Conservation (phyloP, 1,140 invertebrate species). For the Drosophila parabipectinata region DNA sequence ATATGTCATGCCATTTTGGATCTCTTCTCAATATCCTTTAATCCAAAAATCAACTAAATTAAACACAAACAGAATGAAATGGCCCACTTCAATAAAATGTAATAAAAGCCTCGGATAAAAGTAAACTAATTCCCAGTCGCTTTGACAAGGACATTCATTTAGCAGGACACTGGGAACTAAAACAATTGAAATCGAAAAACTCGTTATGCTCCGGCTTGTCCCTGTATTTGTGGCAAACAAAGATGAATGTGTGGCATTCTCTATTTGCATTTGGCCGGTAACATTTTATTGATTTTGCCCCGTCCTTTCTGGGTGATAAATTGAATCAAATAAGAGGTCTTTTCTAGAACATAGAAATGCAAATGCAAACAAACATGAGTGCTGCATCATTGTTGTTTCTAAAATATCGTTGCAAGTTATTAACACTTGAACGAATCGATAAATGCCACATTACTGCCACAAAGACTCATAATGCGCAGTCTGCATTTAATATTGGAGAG, state of each 20-base stretch:
- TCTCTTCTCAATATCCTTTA: background rate
- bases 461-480: constrained; percentile 47
- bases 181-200: constrained; percentile 49
- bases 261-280: constrained; percentile 63
- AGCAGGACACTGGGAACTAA: background rate
- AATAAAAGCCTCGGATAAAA: constrained; percentile 5
- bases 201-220: constrained; percentile 45
- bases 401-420: constrained; percentile 47
- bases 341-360: background rate
- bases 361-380: constrained; percentile 40
- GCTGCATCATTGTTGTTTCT: constrained; percentile 1
- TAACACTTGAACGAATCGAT: constrained; percentile 47
- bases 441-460: constrained; percentile 30
- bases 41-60: background rate
- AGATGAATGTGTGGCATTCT: constrained; percentile 48
- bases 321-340: constrained; percentile 24
- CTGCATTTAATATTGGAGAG: constrained; percentile 32
- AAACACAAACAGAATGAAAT: background rate
- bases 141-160: constrained; percentile 40
- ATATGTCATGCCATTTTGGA: background rate
- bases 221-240: constrained; percentile 44
- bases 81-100: background rate
- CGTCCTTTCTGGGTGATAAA: constrained; percentile 31
- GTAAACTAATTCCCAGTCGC: constrained; percentile 33
- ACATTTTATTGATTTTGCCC: constrained; percentile 67